A percentile compares a stretch with the other conserved stretches of the same genome.
These are phyloP conservation scores for Sinosuthora webbiana DNA, from an alignment of 2,113 vertebrate genomes.

Conservation along the genomic window DNA sequence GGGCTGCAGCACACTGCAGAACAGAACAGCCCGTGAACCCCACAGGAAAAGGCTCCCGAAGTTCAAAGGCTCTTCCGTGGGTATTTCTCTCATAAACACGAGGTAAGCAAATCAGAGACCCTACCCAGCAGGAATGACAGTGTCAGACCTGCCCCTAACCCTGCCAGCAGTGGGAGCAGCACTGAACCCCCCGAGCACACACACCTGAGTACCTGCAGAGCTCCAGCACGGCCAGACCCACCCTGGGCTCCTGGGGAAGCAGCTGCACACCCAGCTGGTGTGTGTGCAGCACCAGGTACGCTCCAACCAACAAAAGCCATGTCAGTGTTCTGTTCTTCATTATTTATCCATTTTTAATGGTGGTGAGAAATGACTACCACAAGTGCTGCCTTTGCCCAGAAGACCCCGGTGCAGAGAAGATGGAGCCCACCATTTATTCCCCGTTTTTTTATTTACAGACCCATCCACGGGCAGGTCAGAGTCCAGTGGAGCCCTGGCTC, in stretches of 20 bases:
- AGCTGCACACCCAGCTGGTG: background rate
- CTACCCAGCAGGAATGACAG: background rate
- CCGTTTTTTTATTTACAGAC: background rate
- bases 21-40: accelerated
- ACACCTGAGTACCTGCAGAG: accelerated
- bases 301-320: background rate
- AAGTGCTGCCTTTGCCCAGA: background rate
- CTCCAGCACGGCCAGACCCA: background rate
- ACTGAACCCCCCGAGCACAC: accelerated
- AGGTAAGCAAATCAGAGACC: background rate
- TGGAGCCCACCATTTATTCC: background rate
- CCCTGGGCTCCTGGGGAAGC: background rate
- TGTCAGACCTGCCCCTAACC: accelerated
- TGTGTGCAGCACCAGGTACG: background rate
- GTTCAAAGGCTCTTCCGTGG: background rate
- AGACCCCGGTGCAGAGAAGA: background rate
- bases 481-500: conserved; percentile 36
- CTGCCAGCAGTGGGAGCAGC: accelerated
- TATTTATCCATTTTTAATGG: background rate
- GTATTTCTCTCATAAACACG: background rate
- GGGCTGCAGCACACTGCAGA: background rate
- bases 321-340: background rate
- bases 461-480: conserved; percentile 19
- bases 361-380: background rate
- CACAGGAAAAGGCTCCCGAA: background rate